Base-by-base conservation (phyloP, 2,888 invertebrate species). In the Xestoiulus laeticollis region DNA sequence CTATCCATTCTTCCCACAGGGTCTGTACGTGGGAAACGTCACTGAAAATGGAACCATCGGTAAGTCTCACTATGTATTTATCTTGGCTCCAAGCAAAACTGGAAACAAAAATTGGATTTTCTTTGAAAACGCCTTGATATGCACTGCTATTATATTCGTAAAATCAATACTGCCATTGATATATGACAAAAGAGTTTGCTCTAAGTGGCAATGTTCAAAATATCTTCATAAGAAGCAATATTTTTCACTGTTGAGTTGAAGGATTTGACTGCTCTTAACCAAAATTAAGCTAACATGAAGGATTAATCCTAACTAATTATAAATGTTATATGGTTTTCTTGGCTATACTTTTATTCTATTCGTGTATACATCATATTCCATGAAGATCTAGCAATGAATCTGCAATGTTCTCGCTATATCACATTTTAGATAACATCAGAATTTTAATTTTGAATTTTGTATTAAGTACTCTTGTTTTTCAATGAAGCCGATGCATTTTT, bases 1-100 rank as follows among this genome's bases (percentile, higher is more conserved):
- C 93, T 96, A 97, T 10, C 99, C 99, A n/a, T 96, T 96, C 90
- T 99, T 99, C 93, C 97, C 97, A 6, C 97, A 96, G 93, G 97
- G 96, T 83, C 96, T 98, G 85, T 98, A 98, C 92, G 96, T 96
- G 92, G 98, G 98, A 89, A 98, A 98, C 92, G 98, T 99, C 30
- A 97, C 97, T 0, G 99, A 99, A 93, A 98, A 98, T 92, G 98
- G 98, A 90, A 97, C 97, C 19, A 96, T 97, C 90, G 94, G 94
- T 94, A 90, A 90, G 90, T 68, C n/a, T 68, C 26, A 26, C 22
- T 68, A 8, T 26, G 68, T 68, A 26, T 68, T 68, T 68, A 26
- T 68, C 26, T 68, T 68, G 26, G 68, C 68, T 26, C 26, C 12
- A 14, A 68, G 68, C 68, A 26, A 26, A 68, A n/a, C 26, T 68